Evolutionary conservation across 2,797 vertebrate genomes (phyloP), one percentile per base, ranked within the genome.

Genomic region (Notolepis coatsorum): DNA sequence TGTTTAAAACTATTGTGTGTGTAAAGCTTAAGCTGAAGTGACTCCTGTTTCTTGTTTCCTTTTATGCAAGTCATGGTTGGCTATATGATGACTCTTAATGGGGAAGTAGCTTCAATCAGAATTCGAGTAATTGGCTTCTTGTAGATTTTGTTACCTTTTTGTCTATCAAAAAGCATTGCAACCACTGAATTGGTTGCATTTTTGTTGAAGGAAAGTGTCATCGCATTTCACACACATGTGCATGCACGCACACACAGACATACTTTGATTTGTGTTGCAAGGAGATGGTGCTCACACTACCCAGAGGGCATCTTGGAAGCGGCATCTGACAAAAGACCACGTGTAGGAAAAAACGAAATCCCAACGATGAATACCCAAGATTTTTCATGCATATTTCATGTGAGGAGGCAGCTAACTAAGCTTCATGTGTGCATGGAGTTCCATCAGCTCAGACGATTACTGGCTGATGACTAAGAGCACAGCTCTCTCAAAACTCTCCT

Each of bases 371-470:
- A 61, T 51, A 18, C 51, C 54, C 41, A 37, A 64, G 50, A 35
- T 61, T 54, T 61, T 74, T 76, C 61, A 68, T 68, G 61, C 62
- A 62, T 71, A 63, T 28, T 75, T 78, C 57, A 70, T 71, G 57
- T 27, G 54, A 57, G 52, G 75, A 13, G 58, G 60, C n/a, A 28
- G 50, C 41, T 65, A 62, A 68, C n/a, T 35, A 35, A 38, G 15
- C 79, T 57, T 71, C 66, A 61, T 62, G 50, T 68, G 73, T 42
- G 52, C 68, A 46, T 61, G 71, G 68, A 65, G 75, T 76, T 65
- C 47, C 65, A 61, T 62, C 35, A 25, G 72, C 79, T 78, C 68
- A 67, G 65, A 65, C 76, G 77, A 89, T 87, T 86, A 86, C 82
- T 71, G 71, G 75, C 69, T 71, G 71, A 83, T 83, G 84, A 88